These are phyloP conservation scores for Pelobates cultripes DNA, from an alignment of 2,797 vertebrate species.

Conservation along the genomic window DNA sequence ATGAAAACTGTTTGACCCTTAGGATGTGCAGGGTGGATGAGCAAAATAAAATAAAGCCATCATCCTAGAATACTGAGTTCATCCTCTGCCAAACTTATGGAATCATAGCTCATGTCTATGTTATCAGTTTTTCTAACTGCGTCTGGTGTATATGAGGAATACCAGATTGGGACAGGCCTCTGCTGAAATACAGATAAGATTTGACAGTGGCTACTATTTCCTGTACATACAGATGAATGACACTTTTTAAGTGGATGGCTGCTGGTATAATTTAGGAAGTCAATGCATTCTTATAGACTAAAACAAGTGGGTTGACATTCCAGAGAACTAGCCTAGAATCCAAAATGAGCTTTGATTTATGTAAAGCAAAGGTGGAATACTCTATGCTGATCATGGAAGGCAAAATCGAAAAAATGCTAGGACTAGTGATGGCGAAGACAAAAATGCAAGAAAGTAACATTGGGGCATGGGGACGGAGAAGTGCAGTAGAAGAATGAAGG, in stretches of 20 bases:
- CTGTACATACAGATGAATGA: slow-evolving; percentile 33
- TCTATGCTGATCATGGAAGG: not conserved
- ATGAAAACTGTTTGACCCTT: not conserved
- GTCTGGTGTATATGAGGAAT: slow-evolving; percentile 2
- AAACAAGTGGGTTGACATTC: slow-evolving; percentile 44
- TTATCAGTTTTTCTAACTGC: not conserved
- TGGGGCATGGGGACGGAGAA: not conserved
- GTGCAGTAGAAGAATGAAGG: too few relatives aligned
- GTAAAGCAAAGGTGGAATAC: not conserved
- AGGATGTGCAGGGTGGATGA: not conserved
- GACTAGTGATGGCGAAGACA: not conserved
- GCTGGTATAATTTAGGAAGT: slow-evolving; percentile 31
- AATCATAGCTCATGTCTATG: not conserved
- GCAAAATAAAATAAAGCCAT: not conserved
- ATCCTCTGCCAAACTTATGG: not conserved
- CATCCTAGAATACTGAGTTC: not conserved
- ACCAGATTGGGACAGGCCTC: not conserved
- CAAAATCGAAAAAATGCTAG: not conserved
- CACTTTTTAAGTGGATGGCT: slow-evolving; percentile 36
- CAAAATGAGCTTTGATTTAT: not conserved
- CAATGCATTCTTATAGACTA: slow-evolving; percentile 20
- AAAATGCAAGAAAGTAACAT: not conserved
- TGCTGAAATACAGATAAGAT: slow-evolving; percentile 29
- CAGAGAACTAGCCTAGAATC: slow-evolving; percentile 1
- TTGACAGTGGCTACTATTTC: slow-evolving; percentile 37